These are phyloP conservation scores for Vanacampus margaritifer DNA, from an alignment of 2,113 vertebrate species.

Conservation along the genomic window DNA sequence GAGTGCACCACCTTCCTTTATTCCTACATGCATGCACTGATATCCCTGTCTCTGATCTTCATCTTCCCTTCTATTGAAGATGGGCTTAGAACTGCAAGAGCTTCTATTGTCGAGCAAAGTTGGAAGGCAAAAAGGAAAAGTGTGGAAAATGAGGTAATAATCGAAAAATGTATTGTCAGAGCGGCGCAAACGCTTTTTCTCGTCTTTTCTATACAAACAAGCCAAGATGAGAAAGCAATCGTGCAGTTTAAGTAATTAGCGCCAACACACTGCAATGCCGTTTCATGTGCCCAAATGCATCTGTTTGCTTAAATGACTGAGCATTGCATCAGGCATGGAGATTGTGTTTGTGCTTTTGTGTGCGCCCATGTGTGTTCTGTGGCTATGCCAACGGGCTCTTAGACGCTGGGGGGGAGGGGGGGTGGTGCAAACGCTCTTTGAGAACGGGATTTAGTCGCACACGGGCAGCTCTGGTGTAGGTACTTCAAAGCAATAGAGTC, in stretches of 20 bases:
- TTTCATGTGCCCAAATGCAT: slow-evolving; percentile 50
- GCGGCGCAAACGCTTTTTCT: slow-evolving; percentile 4
- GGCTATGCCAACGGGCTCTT: slow-evolving; percentile 55
- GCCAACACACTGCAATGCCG: slow-evolving; percentile 31
- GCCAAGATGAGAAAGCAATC: slow-evolving; percentile 25
- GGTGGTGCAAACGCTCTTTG: slow-evolving; percentile 48
- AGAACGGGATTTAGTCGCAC: slow-evolving; percentile 60
- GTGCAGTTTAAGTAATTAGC: slow-evolving; percentile 33
- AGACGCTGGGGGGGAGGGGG: slow-evolving; percentile 40
- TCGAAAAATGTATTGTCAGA: slow-evolving; percentile 24
- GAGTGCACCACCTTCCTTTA: slow-evolving; percentile 42
- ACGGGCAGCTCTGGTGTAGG: slow-evolving; percentile 43
- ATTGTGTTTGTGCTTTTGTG: slow-evolving; percentile 54
- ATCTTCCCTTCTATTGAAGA: slow-evolving; percentile 28
- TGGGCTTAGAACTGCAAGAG: slow-evolving; percentile 23
- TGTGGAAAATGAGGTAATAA: slow-evolving; percentile 37
- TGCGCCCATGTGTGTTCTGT: slow-evolving; percentile 37
- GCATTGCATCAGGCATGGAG: slow-evolving; percentile 68
- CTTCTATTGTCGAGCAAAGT: slow-evolving; percentile 27
- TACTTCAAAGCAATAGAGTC: slow-evolving; percentile 50
- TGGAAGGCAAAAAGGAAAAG: slow-evolving; percentile 13
- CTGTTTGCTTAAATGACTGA: slow-evolving; percentile 58
- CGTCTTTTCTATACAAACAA: slow-evolving; percentile 28
- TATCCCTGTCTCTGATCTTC: slow-evolving; percentile 34
- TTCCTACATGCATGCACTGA: slow-evolving; percentile 35